phyloP scores from a whole-genome alignment of 2,888 invertebrate species.

The Diloba caeruleocephala region DNA sequence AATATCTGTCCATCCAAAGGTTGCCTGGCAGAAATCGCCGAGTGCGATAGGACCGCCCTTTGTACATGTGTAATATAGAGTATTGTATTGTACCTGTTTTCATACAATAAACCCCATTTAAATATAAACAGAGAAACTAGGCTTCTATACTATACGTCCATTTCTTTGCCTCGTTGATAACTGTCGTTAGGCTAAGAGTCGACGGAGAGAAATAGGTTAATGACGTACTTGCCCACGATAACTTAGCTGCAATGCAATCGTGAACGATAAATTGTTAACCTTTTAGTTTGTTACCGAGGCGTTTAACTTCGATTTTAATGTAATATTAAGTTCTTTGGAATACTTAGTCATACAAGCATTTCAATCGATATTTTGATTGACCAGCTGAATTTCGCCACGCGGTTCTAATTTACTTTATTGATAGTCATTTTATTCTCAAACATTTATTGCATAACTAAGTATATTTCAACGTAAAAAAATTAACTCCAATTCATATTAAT shows the following conservation, averaged over 20 bases:
- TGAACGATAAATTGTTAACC: background rate
- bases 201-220: slow-evolving; percentile 35
- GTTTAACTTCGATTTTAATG: too few species aligned
- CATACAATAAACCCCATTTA: background rate
- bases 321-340: too few species aligned
- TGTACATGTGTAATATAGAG: too few species aligned
- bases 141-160: slow-evolving; percentile 14
- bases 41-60: too few species aligned
- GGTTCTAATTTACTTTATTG: too few species aligned
- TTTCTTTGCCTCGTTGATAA: slow-evolving; percentile 14
- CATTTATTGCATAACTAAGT: background rate
- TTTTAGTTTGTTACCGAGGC: background rate
- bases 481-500: background rate
- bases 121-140: slow-evolving; percentile 1
- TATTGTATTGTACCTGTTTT: too few species aligned
- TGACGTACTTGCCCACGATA: slow-evolving; percentile 9
- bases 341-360: too few species aligned
- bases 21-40: too few species aligned
- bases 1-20: too few species aligned
- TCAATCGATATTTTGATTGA: too few species aligned
- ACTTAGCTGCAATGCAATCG: slow-evolving; percentile 14
- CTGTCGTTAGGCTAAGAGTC: slow-evolving; percentile 24
- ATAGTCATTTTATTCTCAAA: too few species aligned
- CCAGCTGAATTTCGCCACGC: too few species aligned
- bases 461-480: background rate